A percentile compares a stretch with the other conserved stretches of the same genome.
phyloP scores from a whole-genome alignment of 1,140 invertebrate species.

The Drosophila ohnishii region DNA sequence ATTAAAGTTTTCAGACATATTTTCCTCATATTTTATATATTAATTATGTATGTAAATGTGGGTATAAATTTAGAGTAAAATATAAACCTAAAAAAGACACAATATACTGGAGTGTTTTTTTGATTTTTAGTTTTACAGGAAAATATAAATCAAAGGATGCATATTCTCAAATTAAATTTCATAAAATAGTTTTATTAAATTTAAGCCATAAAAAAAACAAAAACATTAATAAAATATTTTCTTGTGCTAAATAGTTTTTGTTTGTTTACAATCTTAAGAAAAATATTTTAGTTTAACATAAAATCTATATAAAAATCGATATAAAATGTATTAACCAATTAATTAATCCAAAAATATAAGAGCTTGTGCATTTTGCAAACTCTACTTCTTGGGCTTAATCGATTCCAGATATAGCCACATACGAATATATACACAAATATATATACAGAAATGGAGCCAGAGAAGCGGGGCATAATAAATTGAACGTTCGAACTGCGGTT shows the following conservation, averaged over 20 bases:
- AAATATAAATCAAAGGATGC: neutral
- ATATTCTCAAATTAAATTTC: neutral
- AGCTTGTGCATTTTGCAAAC: neutral
- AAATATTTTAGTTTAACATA: too few relatives aligned
- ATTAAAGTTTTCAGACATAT: neutral
- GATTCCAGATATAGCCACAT: neutral
- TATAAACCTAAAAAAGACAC: neutral
- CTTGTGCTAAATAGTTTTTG: too few relatives aligned
- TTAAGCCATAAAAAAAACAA: too few relatives aligned
- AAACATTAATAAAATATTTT: too few relatives aligned
- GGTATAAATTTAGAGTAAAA: neutral
- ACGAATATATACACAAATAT: neutral
- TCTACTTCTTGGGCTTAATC: neutral
- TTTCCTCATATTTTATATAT: neutral
- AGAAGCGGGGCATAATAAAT: constrained; percentile 19
- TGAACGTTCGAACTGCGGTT: constrained; percentile 26
- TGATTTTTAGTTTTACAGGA: too few relatives aligned
- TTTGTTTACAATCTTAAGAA: too few relatives aligned
- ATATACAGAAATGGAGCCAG: neutral
- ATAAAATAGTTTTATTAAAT: too few relatives aligned
- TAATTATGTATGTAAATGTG: neutral
- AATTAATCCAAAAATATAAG: constrained; percentile 21
- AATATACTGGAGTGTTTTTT: neutral
- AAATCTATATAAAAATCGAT: too few relatives aligned
- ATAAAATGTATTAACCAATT: too few relatives aligned